Evolutionary conservation across 2,113 vertebrate genomes (phyloP), one percentile per base, ranked within the genome.

Genomic region (Tachysurus vachellii): DNA sequence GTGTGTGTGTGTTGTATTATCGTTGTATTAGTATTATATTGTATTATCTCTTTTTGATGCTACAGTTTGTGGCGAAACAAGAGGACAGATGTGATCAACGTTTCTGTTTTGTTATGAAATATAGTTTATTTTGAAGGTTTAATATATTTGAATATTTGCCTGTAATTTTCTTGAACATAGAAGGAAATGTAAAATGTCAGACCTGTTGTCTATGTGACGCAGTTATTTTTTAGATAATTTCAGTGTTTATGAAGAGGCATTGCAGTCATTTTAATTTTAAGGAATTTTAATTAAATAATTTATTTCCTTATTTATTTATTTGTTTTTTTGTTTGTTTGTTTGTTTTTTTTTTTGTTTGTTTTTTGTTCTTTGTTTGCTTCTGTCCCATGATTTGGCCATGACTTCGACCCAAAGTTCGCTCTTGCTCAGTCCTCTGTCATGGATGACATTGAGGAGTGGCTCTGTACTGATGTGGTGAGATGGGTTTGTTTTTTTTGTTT

Each of bases 361-460:
- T 94, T 90, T 93, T 94, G 90, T 95, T 93, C 93, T 95, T 95
- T 88, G 92, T 94, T 94, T 93, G 94, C 93, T 95, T 95, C 93
- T 94, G 95, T 93, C 94, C 92, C 82, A 86, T 90, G 91, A 93
- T 93, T 95, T 94, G 86, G 93, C 90, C 91, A 89, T 96, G 91
- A 92, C 93, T 92, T 94, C 95, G 93, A 94, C 94, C 92, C 93
- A 86, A 96, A 99, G 98, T 96, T 96, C 92, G 96, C 95, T 75
- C 96, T 96, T 92, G 94, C 94, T 89, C 97, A 98, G 95, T 95
- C 97, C 96, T 98, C 97, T 96, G 97, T 99, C 96, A 99, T 99
- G 98, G 98, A 99, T 97, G 98, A 99, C 96, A 99, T 99, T 97
- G 98, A 99, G 97, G 96, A 98, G 93, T 99, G 98, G 98, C 97